Base-by-base conservation (phyloP, 2,113 vertebrate species). In the Oostethus manadensis region DNA sequence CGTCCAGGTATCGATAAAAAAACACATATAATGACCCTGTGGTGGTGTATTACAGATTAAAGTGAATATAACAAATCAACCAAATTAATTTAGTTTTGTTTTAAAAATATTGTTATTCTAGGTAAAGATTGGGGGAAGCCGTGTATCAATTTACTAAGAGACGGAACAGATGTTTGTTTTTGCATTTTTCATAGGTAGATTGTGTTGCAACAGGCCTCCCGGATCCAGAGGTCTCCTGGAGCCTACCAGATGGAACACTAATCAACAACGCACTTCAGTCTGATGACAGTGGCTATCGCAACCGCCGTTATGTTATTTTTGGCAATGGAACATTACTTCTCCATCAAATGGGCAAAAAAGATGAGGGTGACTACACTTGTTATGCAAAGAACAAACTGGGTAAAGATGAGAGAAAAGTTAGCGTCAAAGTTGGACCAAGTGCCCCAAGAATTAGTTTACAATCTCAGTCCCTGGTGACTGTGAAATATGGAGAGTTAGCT, bases 281-380 rank as follows among this genome's bases (percentile, higher is more conserved):
- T 3, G 89, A 90, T 22, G 87, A 89, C 77, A 91, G 82, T 0
- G 85, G 90, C 43, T 51, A 73, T 21, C 84, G 83, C 14, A 86
- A 53, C 8, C 84, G 81, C 9, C 89, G 86, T 58, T 91, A 87
- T 64, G 70, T 90, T 33, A 89, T 90, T 45, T 91, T 91, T 74
- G 86, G 68, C 22, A 92, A 92, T 60, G 90, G 89, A 40, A 92
- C 90, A 13, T 83, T 92, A 58, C 76, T 90, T 59, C 83, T 92
- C 9, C 88, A 89, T 45, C 85, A 90, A 57, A 89, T 90, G 71
- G 83, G 74, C 26, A 89, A 86, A 83, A 84, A 70, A 16, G 90
- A 92, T 20, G 90, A 91, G 67, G 90, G 90, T 0, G 88, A 92
- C 72, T 91, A 91, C 61, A 91, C 88, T 21, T 92, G 90, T 49